Evolutionary conservation across 2,888 invertebrate species (phyloP), one percentile per base, ranked within the genome.

Genomic region (Lymantria dispar): DNA sequence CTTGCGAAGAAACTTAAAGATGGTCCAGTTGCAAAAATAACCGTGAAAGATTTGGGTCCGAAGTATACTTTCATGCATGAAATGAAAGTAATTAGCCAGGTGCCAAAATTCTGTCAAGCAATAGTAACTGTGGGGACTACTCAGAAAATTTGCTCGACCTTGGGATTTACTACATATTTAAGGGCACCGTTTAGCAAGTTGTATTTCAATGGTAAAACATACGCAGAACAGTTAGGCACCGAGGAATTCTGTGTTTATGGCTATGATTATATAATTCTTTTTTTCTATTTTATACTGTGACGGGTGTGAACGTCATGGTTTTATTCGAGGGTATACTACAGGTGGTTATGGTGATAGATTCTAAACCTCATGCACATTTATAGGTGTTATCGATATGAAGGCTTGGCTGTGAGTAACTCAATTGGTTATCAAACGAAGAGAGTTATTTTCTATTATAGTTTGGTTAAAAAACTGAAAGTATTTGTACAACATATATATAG

Each of bases 1-100:
- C 60, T 94, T 2, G 92, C 92, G 0, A 81, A 71, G 49, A 80
- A 80, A 47, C 61, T 92, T 0, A 75, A 70, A 50, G 60, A 80
- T 13, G 92, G 88, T 0, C 78, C 81, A 5, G 58, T 80, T 7
- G 49, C 74, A 2, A 60, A 57, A 43, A 58, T 85, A 3, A 68
- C 70, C 8, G 59, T 81, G 2, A 15, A 72, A 55, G 87, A 92
- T 43, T 63, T 93, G 1, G 79, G 82, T 0, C 57, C 65, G 0
- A 71, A 83, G 31, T 84, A 80, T 58, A 64, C 74, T 0, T 36
- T 29, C 8, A 42, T 42, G 7, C 29, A 3, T 11, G 29, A 29
- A n/a, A 42, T n/a, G 30, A 22, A 42, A 29, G n/a, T 12, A 29
- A 9, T 42, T 13, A 42, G 12, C n/a, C 10, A n/a, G n/a, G 12